These are phyloP conservation scores for Polydrusus pterygomalis DNA, from an alignment of 2,888 invertebrate genomes.

Conservation along the genomic window DNA sequence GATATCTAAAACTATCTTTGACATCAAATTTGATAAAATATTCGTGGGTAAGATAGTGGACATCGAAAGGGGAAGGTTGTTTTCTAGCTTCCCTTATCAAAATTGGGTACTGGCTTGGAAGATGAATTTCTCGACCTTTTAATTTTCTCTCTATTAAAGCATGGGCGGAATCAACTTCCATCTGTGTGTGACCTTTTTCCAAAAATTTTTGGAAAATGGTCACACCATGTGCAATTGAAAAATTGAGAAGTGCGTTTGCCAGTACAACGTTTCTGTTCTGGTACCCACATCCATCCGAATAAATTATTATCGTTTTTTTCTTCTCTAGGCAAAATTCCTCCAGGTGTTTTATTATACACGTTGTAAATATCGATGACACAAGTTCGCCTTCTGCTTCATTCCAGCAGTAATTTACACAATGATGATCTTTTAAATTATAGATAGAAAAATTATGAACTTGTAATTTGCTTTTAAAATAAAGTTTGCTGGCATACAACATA, in stretches of 20 bases:
- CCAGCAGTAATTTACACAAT: neutral
- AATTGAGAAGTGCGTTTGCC: constrained; percentile 28
- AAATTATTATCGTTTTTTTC: constrained; percentile 28
- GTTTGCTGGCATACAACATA: neutral
- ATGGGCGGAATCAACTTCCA: neutral
- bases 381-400: neutral
- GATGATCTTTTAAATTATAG: neutral
- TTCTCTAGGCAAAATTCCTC: neutral
- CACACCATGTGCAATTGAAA: neutral
- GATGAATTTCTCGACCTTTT: too few relatives aligned
- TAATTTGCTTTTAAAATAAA: neutral
- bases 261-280: constrained; percentile 33
- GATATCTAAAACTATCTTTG: too few relatives aligned
- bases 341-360: neutral
- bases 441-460: neutral
- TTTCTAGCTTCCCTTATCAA: neutral
- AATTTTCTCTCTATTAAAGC: neutral
- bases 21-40: neutral
- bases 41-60: neutral
- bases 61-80: neutral
- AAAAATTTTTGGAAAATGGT: constrained; percentile 34
- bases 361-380: neutral
- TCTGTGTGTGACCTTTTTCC: constrained; percentile 24
- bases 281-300: constrained; percentile 38
- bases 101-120: too few relatives aligned